phyloP scores from a whole-genome alignment of 2,113 vertebrate species.

The Salvelinus fontinalis region DNA sequence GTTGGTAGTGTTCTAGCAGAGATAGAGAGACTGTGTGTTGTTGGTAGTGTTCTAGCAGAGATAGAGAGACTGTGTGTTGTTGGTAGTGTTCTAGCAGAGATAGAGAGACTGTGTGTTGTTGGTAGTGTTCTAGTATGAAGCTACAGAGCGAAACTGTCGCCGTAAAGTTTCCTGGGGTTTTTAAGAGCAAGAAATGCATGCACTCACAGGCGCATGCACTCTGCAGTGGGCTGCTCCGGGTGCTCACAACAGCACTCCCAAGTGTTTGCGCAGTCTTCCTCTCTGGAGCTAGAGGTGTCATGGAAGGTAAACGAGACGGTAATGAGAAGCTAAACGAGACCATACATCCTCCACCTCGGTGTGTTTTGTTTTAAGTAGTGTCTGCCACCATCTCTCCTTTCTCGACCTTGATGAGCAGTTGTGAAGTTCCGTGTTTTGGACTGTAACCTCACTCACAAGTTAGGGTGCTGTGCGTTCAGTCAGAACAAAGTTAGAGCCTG shows the following conservation, averaged over 20 bases:
- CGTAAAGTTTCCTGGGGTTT: no score
- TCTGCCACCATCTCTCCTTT: background rate
- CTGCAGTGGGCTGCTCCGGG: slow-evolving; percentile 42
- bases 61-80: no score
- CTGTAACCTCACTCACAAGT: background rate
- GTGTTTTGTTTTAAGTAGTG: background rate
- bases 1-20: no score
- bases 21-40: no score
- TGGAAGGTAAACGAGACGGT: slow-evolving; percentile 19
- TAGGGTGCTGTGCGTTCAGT: background rate
- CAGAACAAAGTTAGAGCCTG: background rate
- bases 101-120: no score
- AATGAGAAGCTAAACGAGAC: slow-evolving; percentile 19
- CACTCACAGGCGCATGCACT: slow-evolving; percentile 1
- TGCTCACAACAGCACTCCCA: slow-evolving; percentile 53
- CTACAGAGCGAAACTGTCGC: background rate
- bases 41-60: no score
- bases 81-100: no score
- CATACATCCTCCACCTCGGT: slow-evolving; percentile 14
- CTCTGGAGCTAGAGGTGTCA: slow-evolving; percentile 46
- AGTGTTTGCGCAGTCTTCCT: slow-evolving; percentile 58
- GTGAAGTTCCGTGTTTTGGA: background rate
- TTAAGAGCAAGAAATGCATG: background rate
- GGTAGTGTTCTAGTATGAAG: background rate
- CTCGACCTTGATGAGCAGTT: slow-evolving; percentile 2